Evolutionary conservation across 2,113 vertebrate species (phyloP).

Genomic region (Phoxinus phoxinus): DNA sequence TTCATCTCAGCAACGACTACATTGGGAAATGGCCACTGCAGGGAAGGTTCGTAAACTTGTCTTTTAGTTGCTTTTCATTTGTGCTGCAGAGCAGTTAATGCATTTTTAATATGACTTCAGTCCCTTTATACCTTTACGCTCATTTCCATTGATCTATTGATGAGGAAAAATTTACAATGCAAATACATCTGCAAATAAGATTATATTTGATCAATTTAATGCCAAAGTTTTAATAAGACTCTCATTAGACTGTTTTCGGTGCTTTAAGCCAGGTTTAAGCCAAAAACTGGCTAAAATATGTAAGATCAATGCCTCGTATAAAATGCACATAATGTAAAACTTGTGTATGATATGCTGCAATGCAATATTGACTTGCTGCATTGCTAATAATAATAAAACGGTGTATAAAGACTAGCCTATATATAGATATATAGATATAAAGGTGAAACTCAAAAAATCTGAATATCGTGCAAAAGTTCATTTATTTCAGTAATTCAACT

Average conservation of each 20-base stretch:
- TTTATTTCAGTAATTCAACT: too few species aligned
- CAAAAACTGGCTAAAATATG: neutral
- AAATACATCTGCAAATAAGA: neutral
- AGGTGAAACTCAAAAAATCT: too few species aligned
- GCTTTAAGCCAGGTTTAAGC: neutral
- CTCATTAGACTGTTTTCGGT: neutral
- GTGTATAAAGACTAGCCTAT: too few species aligned
- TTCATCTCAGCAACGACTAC: neutral
- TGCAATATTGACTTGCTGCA: neutral
- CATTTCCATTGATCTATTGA: neutral
- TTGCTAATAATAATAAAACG: neutral
- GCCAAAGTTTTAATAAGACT: neutral
- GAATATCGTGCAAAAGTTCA: too few species aligned
- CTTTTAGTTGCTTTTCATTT: neutral
- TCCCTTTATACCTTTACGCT: neutral
- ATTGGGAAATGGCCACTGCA: conserved; percentile 53
- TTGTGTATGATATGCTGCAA: neutral
- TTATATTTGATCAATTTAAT: neutral
- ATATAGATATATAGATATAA: too few species aligned
- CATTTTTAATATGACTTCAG: conserved; percentile 5
- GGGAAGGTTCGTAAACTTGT: conserved; percentile 49
- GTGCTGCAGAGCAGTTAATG: neutral
- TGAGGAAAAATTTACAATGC: neutral
- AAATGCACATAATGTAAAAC: neutral
- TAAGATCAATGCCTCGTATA: neutral